Conservation (phyloP, 2,113 vertebrate species). For the Peromyscus polionotus region DNA sequence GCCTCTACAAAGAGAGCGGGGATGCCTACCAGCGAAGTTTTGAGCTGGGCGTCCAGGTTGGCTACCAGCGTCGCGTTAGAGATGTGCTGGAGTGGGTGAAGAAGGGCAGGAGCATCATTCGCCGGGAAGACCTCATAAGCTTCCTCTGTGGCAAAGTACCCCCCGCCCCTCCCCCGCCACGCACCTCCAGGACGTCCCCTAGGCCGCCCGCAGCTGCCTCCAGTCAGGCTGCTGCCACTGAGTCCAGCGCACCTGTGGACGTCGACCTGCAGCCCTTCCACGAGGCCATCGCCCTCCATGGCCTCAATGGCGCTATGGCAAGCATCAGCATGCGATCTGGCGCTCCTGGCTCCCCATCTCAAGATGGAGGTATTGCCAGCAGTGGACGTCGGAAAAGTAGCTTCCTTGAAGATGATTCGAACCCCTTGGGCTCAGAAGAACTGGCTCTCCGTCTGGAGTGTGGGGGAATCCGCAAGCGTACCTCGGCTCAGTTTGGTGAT, state of each 20-base stretch:
- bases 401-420: slow-evolving; percentile 95
- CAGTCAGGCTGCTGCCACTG: not conserved
- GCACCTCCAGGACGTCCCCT: not conserved
- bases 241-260: not conserved
- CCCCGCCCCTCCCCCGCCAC: not conserved
- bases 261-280: slow-evolving; percentile 78
- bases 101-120: slow-evolving; percentile 71
- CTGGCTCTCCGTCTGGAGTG: slow-evolving; percentile 95
- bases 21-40: slow-evolving; percentile 75
- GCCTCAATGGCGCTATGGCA: slow-evolving; percentile 96
- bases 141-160: slow-evolving; percentile 79
- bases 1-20: slow-evolving; percentile 94
- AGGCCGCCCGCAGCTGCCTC: not conserved
- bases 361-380: slow-evolving; percentile 91
- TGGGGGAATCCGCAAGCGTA: slow-evolving; percentile 95
- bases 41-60: slow-evolving; percentile 75
- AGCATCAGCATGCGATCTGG: slow-evolving; percentile 95
- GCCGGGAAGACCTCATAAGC: slow-evolving; percentile 76
- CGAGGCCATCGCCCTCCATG: slow-evolving; percentile 80
- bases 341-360: slow-evolving; percentile 94
- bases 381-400: slow-evolving; percentile 94
- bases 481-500: slow-evolving; percentile 94
- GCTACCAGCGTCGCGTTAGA: slow-evolving; percentile 70
- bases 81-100: slow-evolving; percentile 78
- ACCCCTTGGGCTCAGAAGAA: slow-evolving; percentile 97